phyloP scores from a whole-genome alignment of 2,888 invertebrate species.

The Synergus japonicus region DNA sequence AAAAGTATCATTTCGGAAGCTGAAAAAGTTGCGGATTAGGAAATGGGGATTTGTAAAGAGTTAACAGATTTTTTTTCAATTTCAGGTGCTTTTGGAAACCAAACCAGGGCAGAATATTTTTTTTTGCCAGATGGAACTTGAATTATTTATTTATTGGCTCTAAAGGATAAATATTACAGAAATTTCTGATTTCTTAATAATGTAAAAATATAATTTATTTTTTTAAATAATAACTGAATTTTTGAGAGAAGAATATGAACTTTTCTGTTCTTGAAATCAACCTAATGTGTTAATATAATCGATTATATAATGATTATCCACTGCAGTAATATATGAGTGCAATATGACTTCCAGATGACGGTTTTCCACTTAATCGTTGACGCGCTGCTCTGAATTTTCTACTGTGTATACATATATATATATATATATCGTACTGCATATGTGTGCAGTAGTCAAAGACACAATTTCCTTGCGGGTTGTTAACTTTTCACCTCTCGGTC shows the following conservation, averaged over 20 bases:
- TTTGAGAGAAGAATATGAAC: too few relatives aligned
- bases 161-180: too few relatives aligned
- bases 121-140: background rate
- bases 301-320: background rate
- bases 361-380: conserved; percentile 63
- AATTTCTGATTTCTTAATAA: too few relatives aligned
- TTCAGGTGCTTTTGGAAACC: background rate
- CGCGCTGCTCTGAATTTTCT: background rate
- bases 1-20: conserved; percentile 14
- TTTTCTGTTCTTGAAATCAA: background rate
- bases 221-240: too few relatives aligned
- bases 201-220: too few relatives aligned
- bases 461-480: conserved; percentile 60
- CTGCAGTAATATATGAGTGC: background rate
- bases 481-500: conserved; percentile 64
- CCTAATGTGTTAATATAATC: background rate
- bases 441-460: conserved; percentile 1
- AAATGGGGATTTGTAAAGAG: background rate
- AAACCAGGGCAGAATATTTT: background rate
- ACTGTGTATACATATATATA: too few relatives aligned
- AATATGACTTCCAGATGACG: conserved; percentile 44
- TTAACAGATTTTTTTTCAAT: background rate
- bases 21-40: background rate
- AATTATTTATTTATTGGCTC: background rate
- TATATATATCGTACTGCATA: too few relatives aligned